Conservation (phyloP, 92 coral and sea anemone genomes). For the Desmophyllum pertusum region DNA sequence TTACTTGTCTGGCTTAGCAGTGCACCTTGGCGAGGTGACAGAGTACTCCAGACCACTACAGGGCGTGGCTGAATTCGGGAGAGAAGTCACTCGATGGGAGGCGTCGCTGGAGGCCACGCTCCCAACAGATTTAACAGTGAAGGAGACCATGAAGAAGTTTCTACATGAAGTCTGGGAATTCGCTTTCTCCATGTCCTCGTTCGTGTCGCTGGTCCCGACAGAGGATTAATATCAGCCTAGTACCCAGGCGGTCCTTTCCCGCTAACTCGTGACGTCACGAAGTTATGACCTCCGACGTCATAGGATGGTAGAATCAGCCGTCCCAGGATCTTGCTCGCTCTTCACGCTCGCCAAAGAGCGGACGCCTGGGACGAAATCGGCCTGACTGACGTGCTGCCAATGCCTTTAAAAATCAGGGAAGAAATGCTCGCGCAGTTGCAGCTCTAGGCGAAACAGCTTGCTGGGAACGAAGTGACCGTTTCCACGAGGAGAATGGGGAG, state of each 20-base stretch:
- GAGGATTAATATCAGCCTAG: background rate
- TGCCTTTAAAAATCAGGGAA: too few species aligned
- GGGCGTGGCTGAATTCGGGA: constrained; percentile 64
- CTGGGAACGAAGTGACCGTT: too few species aligned
- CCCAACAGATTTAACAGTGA: constrained; percentile 69
- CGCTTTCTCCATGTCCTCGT: constrained; percentile 71
- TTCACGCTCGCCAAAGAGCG: background rate
- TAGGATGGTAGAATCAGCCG: background rate
- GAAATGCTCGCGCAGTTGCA: too few species aligned
- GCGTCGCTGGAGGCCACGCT: constrained; percentile 57
- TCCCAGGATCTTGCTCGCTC: too few species aligned
- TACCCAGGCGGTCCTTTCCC: background rate
- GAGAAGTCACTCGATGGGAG: constrained; percentile 75
- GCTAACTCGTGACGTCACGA: background rate
- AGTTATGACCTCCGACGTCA: background rate
- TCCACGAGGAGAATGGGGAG: too few species aligned
- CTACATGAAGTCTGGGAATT: constrained; percentile 78
- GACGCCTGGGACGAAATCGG: background rate
- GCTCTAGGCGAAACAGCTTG: too few species aligned
- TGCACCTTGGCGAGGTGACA: constrained; percentile 64
- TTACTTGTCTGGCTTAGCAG: constrained; percentile 20
- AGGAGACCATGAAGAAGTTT: constrained; percentile 55
- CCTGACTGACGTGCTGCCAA: too few species aligned
- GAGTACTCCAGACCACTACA: constrained; percentile 83
- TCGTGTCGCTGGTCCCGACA: constrained; percentile 15